Base-by-base conservation (phyloP, 2,888 invertebrate species). In the Acrobasis suavella region DNA sequence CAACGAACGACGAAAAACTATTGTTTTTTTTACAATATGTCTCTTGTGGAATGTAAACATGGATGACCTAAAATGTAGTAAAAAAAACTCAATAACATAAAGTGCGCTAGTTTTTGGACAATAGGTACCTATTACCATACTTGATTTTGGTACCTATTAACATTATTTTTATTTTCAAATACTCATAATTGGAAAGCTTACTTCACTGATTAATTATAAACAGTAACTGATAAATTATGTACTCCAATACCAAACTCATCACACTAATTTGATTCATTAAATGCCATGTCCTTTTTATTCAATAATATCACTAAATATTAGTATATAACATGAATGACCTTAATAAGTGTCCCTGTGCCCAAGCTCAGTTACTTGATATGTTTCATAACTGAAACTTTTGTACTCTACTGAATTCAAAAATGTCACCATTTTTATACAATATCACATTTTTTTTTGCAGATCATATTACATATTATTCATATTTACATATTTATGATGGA, bases 361-460 rank as follows among this genome's bases (percentile, higher is more conserved):
- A 71, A 73, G 70, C 67, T 74, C 73, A 78, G 77, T 79, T 73
- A 64, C 61, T 69, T 78, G 76, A 80, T 78, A 77, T 78, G 77
- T 75, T 77, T 73, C 72, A 76, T 62, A 65, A 60, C 67, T 76
- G 75, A 78, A 80, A 77, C 69, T 66, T 79, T 82, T 81, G 82
- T 83, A 83, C 82, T 81, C 38, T 65, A 65, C 64, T 61, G 58
- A 63, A 61, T 61, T 64, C 64, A 58, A 50, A 51, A 52, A 54
- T 49, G 12, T 64, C 51, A 12, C 22, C 37, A 7, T 52, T 22
- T 58, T 51, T 62, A 62, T 22, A 42, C 39, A 49, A 62, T 60
- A 60, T 60, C 60, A 60, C 60, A 60, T 58, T 63, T 62, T 65
- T n/a, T 68, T 60, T 64, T 64, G 56, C 62, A 64, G 54, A 64